Evolutionary conservation across 2,888 invertebrate species (phyloP), one percentile per base, ranked within the genome.

Genomic region (Drosophila borborema): DNA sequence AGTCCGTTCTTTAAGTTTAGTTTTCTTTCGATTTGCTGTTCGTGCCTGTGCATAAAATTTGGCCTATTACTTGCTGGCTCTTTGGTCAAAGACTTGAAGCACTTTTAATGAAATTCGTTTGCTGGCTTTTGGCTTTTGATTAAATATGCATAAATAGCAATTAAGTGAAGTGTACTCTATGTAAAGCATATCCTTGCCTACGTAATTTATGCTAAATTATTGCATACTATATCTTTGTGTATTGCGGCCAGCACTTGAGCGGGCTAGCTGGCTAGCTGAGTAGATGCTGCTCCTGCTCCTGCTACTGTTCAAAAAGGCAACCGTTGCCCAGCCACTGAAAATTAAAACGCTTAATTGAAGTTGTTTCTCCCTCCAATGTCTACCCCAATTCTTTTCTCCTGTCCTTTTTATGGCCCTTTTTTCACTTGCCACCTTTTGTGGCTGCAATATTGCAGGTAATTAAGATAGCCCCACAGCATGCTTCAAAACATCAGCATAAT

Each of bases 401-500:
- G 34, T 63, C 68, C 71, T 68, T 56, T 34, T 64, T 64, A 14
- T 49, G 18, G 31, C 2, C 54, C 31, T 41, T 18, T 28, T 62
- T 70, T 67, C 49, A 23, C 45, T 60, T 41, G 28, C 43, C 60
- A 41, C 54, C 62, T 64, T 69, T 76, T 86, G 82, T 67, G 82
- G 84, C 74, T 73, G 76, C 82, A 73, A 80, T 84, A 88, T 86
- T 86, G 86, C 89, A 86, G 89, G 86, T 86, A 86, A 86, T 86
- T 86, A 86, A 86, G 78, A 61, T 60, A 70, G 74, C 74, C 70
- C 66, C 23, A 48, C 16, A 54, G 34, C 60, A 38, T 36, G 1
- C 12, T 3, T 20, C 16, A 23, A 53, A 66, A 60, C 77, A 60
- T 68, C 72, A 72, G 71, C 84, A 78, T 84, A 83, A 83, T 86